Evolutionary conservation across 2,888 invertebrate species (phyloP).

Genomic region (Alviniconcha strummeri): DNA sequence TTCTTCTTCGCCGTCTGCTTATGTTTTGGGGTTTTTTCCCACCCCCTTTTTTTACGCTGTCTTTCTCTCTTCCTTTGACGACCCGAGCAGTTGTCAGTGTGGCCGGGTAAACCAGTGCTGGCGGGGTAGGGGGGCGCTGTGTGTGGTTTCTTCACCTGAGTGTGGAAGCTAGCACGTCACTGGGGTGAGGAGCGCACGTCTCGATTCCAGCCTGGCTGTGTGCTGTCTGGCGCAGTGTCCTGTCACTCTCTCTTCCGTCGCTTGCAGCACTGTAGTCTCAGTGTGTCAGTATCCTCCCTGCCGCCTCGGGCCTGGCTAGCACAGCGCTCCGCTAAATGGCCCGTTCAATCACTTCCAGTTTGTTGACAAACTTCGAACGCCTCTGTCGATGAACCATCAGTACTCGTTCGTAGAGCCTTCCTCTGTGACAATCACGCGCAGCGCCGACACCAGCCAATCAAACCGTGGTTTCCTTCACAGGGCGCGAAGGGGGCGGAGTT

Average conservation of each 20-base stretch:
- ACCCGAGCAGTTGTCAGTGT: background rate
- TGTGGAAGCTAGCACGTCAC: conserved; percentile 2
- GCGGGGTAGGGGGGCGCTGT: background rate
- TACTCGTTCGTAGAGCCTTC: conserved; percentile 6
- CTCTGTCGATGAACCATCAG: conserved; percentile 50
- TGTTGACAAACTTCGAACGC: conserved; percentile 64
- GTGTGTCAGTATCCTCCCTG: background rate
- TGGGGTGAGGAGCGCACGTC: background rate
- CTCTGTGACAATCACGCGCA: conserved; percentile 17
- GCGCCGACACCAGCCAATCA: conserved; percentile 47
- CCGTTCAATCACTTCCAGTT: conserved; percentile 58
- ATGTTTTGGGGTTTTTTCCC: no score
- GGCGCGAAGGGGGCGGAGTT: conserved; percentile 42
- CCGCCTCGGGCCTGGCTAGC: background rate
- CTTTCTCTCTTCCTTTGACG: no score
- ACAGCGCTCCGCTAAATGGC: conserved; percentile 56
- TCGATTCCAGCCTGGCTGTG: background rate
- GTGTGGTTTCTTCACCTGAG: conserved; percentile 18
- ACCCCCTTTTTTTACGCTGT: no score
- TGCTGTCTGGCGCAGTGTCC: background rate
- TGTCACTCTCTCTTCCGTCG: background rate
- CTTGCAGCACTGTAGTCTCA: background rate
- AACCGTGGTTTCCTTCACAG: background rate
- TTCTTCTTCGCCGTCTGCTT: no score
- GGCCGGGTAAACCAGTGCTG: background rate